phyloP scores from a whole-genome alignment of 2,888 invertebrate genomes.

The Chesias legatella region DNA sequence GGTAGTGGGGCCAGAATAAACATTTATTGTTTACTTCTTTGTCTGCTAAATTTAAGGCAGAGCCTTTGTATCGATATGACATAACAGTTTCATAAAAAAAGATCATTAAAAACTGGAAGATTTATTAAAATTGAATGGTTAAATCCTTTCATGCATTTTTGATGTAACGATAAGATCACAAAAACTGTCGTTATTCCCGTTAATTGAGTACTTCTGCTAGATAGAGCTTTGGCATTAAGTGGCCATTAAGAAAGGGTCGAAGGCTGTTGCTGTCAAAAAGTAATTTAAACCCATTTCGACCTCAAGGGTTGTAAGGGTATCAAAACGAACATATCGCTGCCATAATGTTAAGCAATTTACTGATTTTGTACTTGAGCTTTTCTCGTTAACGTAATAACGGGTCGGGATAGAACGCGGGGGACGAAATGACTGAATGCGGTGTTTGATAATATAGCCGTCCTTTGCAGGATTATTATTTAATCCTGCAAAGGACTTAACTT shows the following conservation, averaged over 20 bases:
- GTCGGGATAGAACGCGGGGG: neutral
- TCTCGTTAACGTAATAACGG: neutral
- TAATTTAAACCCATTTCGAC: conserved; percentile 28
- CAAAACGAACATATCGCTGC: conserved; percentile 13
- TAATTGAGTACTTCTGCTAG: conserved; percentile 31
- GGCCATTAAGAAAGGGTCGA: conserved; percentile 26
- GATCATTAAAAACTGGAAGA: too few relatives aligned
- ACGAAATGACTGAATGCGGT: neutral
- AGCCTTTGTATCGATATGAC: too few relatives aligned
- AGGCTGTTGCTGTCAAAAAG: conserved; percentile 34
- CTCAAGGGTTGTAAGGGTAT: conserved; percentile 16
- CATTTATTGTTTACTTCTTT: too few relatives aligned
- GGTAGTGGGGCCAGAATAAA: too few relatives aligned
- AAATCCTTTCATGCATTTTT: conserved; percentile 5
- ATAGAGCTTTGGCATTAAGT: conserved; percentile 25
- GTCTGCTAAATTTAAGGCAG: too few relatives aligned
- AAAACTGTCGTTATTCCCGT: conserved; percentile 25
- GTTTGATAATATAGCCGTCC: too few relatives aligned
- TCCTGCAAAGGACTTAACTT: too few relatives aligned
- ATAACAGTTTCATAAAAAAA: too few relatives aligned
- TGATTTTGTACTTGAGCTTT: neutral
- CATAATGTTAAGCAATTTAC: conserved; percentile 21
- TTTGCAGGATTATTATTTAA: too few relatives aligned
- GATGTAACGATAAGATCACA: conserved; percentile 12
- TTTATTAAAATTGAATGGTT: neutral